Evolutionary conservation across 2,888 invertebrate species (phyloP), one percentile per base, ranked within the genome.

Genomic region (Chrysolina haemoptera): DNA sequence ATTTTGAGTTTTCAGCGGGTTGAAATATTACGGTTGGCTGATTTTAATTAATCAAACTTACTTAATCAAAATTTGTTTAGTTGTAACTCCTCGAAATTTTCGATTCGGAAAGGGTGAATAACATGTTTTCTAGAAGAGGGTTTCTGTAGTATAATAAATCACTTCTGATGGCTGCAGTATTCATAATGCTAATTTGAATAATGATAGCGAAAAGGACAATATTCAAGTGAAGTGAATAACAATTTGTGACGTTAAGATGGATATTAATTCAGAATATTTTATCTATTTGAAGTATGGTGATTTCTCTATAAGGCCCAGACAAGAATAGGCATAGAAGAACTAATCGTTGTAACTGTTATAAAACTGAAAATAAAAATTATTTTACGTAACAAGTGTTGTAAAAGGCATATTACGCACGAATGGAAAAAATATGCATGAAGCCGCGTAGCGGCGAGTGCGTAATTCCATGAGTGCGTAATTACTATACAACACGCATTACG

Each of bases 31-130:
- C 65, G 75, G 72, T 67, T 70, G 70, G 65, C 53, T 70, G 65
- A 70, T 70, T 70, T 64, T 64, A 70, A 79, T 81, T 80, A 80
- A 80, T 80, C 80, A 79, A 80, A 79, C 68, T 73, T 79, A 75
- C 71, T 76, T 79, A 74, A 78, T 76, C 71, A 73, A 76, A 78
- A 81, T 79, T 81, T 78, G 80, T 79, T 78, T 66, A 75, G 73
- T 77, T 72, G 68, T 77, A 78, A 80, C 76, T 78, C 73, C 59
- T 59, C 59, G 59, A 74, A 77, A 80, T 77, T 79, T 75, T 78
- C 76, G 73, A 68, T 43, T 78, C 65, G 63, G 73, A 76, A 76
- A 75, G 80, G 78, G 78, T 76, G 77, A 78, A 76, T 68, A 78
- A 79, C 79, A 77, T 77, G 76, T 80, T 79, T 79, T 78, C 75